Conservation (phyloP, 2,113 vertebrate species). For the Lonchura striata region DNA sequence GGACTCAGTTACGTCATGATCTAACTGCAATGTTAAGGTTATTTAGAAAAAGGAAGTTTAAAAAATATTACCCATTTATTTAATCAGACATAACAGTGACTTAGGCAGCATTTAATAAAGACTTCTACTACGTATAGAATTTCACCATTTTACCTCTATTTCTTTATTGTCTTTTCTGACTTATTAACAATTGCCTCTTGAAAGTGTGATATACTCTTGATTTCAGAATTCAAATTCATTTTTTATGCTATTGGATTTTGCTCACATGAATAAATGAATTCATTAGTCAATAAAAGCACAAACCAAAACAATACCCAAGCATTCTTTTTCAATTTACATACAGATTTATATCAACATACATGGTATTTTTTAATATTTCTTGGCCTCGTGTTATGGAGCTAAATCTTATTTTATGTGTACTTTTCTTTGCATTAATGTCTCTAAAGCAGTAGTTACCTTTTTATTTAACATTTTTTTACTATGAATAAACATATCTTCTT, state of each 20-base stretch:
- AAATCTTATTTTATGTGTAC: not conserved
- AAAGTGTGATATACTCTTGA: not conserved
- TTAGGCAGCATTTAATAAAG: not conserved
- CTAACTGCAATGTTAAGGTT: not conserved
- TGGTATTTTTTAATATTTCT: not conserved
- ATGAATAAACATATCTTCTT: not conserved
- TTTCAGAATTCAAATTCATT: not conserved
- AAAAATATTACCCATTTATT: not conserved
- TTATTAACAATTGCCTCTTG: not conserved
- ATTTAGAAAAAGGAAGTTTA: not conserved
- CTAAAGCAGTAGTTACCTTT: not conserved
- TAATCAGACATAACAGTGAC: not conserved
- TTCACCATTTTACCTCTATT: not conserved
- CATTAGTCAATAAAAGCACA: not conserved
- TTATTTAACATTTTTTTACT: not conserved
- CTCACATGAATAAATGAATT: not conserved
- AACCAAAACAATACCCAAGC: accelerated
- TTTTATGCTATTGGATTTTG: accelerated
- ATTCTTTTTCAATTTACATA: not conserved
- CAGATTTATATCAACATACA: not conserved
- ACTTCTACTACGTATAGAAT: not conserved
- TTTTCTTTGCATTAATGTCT: not conserved
- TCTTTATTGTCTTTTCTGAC: not conserved
- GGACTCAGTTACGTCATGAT: not conserved
- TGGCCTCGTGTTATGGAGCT: not conserved